These are phyloP conservation scores for Scytalopus superciliaris DNA, from an alignment of 2,113 vertebrate species.

Conservation along the genomic window DNA sequence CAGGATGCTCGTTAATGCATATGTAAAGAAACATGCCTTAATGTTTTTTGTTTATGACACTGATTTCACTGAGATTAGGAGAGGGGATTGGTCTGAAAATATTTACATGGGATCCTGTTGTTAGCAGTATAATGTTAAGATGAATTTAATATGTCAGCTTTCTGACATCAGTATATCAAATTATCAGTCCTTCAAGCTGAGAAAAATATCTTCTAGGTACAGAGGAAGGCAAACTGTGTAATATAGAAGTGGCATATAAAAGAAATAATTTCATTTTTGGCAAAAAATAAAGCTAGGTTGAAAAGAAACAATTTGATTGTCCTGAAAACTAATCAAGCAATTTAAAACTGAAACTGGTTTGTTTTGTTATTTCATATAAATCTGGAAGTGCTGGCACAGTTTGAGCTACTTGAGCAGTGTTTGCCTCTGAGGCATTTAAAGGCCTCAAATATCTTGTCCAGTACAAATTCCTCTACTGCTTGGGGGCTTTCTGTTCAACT, in stretches of 20 bases:
- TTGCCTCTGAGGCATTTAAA: no score
- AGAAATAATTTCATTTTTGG: neutral
- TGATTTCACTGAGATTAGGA: neutral
- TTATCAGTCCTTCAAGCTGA: neutral
- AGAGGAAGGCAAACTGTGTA: neutral
- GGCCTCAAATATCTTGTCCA: no score
- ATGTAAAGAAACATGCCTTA: neutral
- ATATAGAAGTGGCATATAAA: neutral
- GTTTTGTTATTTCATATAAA: neutral
- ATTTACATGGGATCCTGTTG: neutral
- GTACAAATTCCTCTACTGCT: no score
- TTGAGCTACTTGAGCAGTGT: neutral
- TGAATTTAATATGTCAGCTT: neutral
- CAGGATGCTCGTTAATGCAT: neutral
- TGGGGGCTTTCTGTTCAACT: no score
- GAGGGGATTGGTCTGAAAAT: neutral
- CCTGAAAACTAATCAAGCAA: neutral
- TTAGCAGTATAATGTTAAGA: neutral
- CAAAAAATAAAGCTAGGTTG: neutral
- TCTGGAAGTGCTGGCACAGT: neutral
- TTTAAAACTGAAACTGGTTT: neutral
- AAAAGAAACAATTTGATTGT: neutral
- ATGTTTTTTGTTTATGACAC: neutral
- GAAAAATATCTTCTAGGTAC: neutral
- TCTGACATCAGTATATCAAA: neutral